Percentiles rank a stretch among this genome's conserved stretches.
Evolutionary conservation across 2,888 invertebrate species (phyloP).

Genomic region (Penaeus monodon): DNA sequence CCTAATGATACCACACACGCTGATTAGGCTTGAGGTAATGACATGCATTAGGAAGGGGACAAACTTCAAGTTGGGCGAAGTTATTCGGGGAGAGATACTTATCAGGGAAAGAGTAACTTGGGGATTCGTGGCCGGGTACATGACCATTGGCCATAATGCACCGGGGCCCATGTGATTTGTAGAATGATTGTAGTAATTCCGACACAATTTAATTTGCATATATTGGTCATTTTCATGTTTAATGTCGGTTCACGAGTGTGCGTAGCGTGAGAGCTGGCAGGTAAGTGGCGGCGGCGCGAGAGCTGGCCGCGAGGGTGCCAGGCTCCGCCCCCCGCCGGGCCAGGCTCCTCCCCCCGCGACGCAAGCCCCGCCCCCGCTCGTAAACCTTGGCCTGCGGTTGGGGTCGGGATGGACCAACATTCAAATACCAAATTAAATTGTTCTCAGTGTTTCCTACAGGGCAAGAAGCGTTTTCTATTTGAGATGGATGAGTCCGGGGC

Average conservation of each 20-base stretch:
- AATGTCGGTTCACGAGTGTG: conserved; percentile 5
- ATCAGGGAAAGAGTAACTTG: background rate
- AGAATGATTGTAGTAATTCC: no score
- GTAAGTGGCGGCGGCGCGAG: no score
- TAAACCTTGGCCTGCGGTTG: conserved; percentile 44
- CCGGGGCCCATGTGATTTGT: no score
- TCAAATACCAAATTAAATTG: conserved; percentile 49
- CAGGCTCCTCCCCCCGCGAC: conserved; percentile 10
- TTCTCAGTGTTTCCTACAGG: conserved; percentile 24
- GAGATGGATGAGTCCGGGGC: conserved; percentile 11
- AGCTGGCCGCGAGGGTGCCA: background rate
- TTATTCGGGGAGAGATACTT: background rate
- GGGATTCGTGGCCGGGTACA: no score
- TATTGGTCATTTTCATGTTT: conserved; percentile 4
- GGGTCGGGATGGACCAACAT: conserved; percentile 33
- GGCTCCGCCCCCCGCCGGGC: background rate
- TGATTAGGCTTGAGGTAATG: no score
- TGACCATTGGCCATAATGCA: no score
- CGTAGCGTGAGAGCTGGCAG: no score
- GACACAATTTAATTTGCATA: background rate
- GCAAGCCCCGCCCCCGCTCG: conserved; percentile 29
- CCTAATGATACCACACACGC: no score
- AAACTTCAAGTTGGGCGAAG: no score
- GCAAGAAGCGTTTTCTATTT: conserved; percentile 10
- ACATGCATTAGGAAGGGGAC: no score